phyloP scores from a whole-genome alignment of 2,113 vertebrate genomes.

The Isurus oxyrinchus region DNA sequence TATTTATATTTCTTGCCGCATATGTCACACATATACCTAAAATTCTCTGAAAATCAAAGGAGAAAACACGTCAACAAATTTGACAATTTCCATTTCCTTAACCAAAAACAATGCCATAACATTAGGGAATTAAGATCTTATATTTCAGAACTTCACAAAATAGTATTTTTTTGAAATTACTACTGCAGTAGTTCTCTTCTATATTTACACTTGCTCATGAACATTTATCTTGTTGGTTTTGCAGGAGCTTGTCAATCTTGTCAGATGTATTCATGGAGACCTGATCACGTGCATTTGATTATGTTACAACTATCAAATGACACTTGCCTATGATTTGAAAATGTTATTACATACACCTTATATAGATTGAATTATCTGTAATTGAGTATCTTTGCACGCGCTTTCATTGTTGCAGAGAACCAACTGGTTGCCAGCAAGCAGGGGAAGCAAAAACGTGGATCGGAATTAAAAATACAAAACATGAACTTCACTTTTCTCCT shows the following conservation, averaged over 20 bases:
- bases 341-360: background rate
- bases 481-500: background rate
- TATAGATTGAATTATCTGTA: background rate
- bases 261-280: background rate
- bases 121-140: background rate
- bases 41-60: conserved; percentile 69
- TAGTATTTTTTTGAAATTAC: background rate
- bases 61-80: background rate
- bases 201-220: background rate
- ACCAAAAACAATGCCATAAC: background rate
- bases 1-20: conserved; percentile 99
- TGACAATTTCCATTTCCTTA: background rate
- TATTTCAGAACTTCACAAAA: background rate
- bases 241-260: background rate
- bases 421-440: background rate
- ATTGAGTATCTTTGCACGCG: background rate
- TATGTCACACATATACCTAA: conserved; percentile 96
- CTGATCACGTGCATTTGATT: too few relatives aligned
- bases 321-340: background rate
- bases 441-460: background rate
- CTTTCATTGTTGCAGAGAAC: background rate
- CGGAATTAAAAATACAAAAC: background rate
- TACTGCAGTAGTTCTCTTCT: background rate
- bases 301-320: background rate
- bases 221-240: background rate